A percentile compares a stretch with the other conserved stretches of the same genome.
Evolutionary conservation across 2,113 vertebrate genomes (phyloP).

Genomic region (Thamnophis sirtalis): DNA sequence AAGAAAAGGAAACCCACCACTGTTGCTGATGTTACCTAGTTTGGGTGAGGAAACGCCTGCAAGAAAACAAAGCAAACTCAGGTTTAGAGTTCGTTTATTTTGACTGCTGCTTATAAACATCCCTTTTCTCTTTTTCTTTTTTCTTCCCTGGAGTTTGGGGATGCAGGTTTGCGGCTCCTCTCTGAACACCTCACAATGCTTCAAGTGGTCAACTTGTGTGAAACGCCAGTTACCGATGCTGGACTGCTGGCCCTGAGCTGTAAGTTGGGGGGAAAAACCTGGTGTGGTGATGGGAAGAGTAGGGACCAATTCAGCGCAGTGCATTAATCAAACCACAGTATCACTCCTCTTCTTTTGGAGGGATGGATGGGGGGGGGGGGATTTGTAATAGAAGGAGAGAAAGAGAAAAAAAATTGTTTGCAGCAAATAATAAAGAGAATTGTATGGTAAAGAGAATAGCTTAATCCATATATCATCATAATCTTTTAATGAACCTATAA

Average conservation of each 20-base stretch:
- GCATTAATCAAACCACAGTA: neutral
- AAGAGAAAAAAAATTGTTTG: neutral
- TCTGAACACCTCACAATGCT: constrained; percentile 97
- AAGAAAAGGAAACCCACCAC: too few relatives aligned
- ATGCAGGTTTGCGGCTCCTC: constrained; percentile 89
- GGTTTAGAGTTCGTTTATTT: neutral
- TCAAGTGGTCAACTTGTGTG: constrained; percentile 97
- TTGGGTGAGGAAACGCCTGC: too few relatives aligned
- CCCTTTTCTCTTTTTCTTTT: neutral
- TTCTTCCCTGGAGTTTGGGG: constrained; percentile 82
- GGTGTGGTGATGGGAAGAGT: neutral
- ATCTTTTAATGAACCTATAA: too few relatives aligned
- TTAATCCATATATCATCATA: neutral
- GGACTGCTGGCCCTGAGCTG: constrained; percentile 95
- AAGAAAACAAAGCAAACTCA: too few relatives aligned
- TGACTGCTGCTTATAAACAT: fast-evolving
- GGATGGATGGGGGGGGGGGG: neutral
- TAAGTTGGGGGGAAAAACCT: constrained; percentile 66
- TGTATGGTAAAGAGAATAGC: neutral
- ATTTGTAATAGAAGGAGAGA: neutral
- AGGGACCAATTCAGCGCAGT: fast-evolving
- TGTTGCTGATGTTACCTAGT: too few relatives aligned
- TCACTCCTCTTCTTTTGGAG: neutral
- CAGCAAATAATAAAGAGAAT: neutral
- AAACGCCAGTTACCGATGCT: constrained; percentile 94